Percentiles rank a stretch among this genome's conserved stretches.
Conservation (phyloP, 2,797 vertebrate genomes). For the Fundulus diaphanus region DNA sequence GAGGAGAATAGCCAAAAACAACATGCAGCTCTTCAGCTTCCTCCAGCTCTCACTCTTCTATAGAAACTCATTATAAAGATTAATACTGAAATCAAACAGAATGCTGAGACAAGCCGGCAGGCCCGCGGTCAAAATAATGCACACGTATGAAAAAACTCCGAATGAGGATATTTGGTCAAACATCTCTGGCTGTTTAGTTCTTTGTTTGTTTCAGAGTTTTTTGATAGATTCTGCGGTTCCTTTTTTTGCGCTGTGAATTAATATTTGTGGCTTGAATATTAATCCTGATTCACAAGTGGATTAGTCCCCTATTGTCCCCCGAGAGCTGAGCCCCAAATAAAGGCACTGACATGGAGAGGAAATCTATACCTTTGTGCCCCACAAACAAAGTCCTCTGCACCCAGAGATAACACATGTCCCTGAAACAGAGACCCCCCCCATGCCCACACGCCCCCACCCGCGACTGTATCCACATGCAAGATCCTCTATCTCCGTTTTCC, state of each 20-base stretch:
- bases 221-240: slow-evolving; percentile 82
- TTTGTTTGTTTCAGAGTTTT: slow-evolving; percentile 81
- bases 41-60: slow-evolving; percentile 72
- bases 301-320: slow-evolving; percentile 89
- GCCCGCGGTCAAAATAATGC: slow-evolving; percentile 71
- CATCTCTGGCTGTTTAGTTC: slow-evolving; percentile 66
- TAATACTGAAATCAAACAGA: slow-evolving; percentile 78
- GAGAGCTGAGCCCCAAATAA: slow-evolving; percentile 80
- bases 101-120: slow-evolving; percentile 69
- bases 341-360: slow-evolving; percentile 82
- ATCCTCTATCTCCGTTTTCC: slow-evolving; percentile 58
- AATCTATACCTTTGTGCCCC: slow-evolving; percentile 81
- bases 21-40: slow-evolving; percentile 79
- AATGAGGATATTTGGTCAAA: slow-evolving; percentile 76
- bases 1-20: slow-evolving; percentile 92
- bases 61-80: slow-evolving; percentile 87
- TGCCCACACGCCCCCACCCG: no score
- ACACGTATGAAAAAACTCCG: slow-evolving; percentile 66
- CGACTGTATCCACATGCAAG: slow-evolving; percentile 59
- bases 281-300: slow-evolving; percentile 96
- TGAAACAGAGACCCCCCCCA: slow-evolving; percentile 71
- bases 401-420: slow-evolving; percentile 83
- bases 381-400: slow-evolving; percentile 83
- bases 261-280: slow-evolving; percentile 92
- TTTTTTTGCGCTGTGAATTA: slow-evolving; percentile 89